These are phyloP conservation scores for Chunga burmeisteri DNA, from an alignment of 2,113 vertebrate genomes.

Conservation along the genomic window DNA sequence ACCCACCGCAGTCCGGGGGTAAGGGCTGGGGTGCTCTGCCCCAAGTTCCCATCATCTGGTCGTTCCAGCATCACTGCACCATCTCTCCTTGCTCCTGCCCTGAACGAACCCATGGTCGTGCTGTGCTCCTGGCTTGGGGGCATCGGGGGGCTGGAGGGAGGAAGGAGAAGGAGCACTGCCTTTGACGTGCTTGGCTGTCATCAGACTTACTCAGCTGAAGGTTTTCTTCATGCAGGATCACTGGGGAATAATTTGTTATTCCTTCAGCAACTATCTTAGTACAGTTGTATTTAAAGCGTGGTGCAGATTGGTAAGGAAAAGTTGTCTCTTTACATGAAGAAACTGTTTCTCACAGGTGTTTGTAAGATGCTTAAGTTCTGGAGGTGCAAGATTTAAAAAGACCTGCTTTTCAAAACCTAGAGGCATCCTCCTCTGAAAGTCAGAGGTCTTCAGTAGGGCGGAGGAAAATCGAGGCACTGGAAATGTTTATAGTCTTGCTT, in stretches of 20 bases:
- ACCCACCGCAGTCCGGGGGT: accelerated
- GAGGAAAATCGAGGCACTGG: background rate
- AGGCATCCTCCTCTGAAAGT: background rate
- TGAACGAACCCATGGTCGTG: background rate
- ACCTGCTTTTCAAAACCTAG: background rate
- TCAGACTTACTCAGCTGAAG: background rate
- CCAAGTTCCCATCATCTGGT: accelerated
- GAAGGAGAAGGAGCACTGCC: background rate
- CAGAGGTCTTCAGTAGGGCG: background rate
- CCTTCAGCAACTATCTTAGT: background rate
- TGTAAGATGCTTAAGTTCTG: background rate
- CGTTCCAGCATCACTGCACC: background rate
- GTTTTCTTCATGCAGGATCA: background rate
- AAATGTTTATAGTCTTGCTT: background rate
- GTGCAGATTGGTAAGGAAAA: background rate
- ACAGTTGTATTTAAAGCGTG: background rate
- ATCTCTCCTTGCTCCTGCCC: background rate
- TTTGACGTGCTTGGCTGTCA: background rate
- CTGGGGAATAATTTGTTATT: background rate
- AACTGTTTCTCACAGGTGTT: background rate
- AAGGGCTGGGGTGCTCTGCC: background rate
- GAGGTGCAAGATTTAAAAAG: background rate
- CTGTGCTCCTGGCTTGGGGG: background rate
- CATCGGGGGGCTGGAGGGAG: background rate
- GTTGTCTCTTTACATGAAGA: background rate